Base-by-base conservation (phyloP, 2,113 vertebrate genomes). In the Sturnira hondurensis region DNA sequence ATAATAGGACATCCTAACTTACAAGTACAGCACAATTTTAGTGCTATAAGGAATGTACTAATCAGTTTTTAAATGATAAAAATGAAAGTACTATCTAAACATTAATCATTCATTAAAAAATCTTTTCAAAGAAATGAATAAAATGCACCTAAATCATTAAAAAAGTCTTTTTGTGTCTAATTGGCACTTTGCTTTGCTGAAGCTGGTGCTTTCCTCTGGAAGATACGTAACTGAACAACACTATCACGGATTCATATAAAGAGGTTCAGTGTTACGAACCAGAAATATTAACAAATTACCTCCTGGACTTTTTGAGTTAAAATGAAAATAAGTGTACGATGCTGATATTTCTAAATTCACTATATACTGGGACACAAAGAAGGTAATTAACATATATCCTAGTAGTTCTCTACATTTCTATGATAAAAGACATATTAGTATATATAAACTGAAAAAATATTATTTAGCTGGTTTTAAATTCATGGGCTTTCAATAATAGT, bases 131-230 rank as follows among this genome's bases (percentile, higher is more conserved):
- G 73, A 61, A 87, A 70, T 7, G 33, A 87, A 50, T 87, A 61
- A 87, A 93, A 81, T 41, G 16, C 14, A 81, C 13, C 26, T 52
- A 61, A 47, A 41, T n/a, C 50, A 38, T 56, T 91, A 47, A 45
- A 61, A 89, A 73, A 58, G 65, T n/a, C 0, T 80, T 86, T 76
- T 73, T 38, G 28, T 73, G 8, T 82, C 17, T 94, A 85, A 54
- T 19, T 95, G 97, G 94, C 86, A 97, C 74, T 86, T 91, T 89
- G 68, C 41, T 58, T 93, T 87, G 65, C 9, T 65, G 70, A 78
- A 68, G 9, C 33, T 94, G 74, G 71, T 45, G 92, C 63, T 67
- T 71, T 88, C 9, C 45, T 84, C 31, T 81, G 54, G 47, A 95
- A 92, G 28, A 41, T 17, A 56, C 52, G 31, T n/a, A 68, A 84